phyloP scores from a whole-genome alignment of 2,888 invertebrate genomes.

The Conops quadrifasciatus region DNA sequence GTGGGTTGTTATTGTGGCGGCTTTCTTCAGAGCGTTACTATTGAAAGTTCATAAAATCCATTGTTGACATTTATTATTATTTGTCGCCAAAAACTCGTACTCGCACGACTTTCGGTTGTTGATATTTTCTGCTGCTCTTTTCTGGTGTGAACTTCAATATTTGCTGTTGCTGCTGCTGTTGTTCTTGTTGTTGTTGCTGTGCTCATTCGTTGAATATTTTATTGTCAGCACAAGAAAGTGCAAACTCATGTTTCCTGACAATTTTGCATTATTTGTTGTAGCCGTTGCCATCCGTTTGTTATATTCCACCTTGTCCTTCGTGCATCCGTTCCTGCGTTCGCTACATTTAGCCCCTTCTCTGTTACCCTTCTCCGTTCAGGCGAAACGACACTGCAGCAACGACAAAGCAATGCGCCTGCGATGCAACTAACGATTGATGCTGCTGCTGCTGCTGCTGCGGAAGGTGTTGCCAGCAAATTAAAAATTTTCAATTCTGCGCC shows the following conservation, averaged over 20 bases:
- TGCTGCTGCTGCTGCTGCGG: no score
- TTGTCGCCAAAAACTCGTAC: constrained; percentile 31
- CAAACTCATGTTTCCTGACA: constrained; percentile 63
- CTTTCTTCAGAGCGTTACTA: constrained; percentile 1
- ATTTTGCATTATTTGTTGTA: constrained; percentile 59
- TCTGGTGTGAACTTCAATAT: background rate
- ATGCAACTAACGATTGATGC: background rate
- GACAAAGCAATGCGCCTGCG: background rate
- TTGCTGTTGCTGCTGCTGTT: constrained; percentile 3
- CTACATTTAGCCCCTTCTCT: no score
- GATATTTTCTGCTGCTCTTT: background rate
- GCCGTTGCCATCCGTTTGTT: constrained; percentile 18
- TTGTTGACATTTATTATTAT: constrained; percentile 33
- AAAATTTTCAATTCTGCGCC: constrained; percentile 8
- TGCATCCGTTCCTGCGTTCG: no score
- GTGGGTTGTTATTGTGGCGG: no score
- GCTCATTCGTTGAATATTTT: constrained; percentile 39
- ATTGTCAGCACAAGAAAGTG: constrained; percentile 57
- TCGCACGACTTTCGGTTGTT: constrained; percentile 14
- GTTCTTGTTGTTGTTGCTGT: constrained; percentile 11
- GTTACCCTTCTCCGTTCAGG: no score
- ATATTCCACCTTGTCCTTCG: no score
- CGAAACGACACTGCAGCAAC: no score
- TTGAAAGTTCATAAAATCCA: constrained; percentile 31
- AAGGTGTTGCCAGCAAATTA: constrained; percentile 19